Percentiles rank a stretch among this genome's conserved stretches.
phyloP scores from a whole-genome alignment of 2,888 invertebrate genomes.

The Cheilosia variabilis region DNA sequence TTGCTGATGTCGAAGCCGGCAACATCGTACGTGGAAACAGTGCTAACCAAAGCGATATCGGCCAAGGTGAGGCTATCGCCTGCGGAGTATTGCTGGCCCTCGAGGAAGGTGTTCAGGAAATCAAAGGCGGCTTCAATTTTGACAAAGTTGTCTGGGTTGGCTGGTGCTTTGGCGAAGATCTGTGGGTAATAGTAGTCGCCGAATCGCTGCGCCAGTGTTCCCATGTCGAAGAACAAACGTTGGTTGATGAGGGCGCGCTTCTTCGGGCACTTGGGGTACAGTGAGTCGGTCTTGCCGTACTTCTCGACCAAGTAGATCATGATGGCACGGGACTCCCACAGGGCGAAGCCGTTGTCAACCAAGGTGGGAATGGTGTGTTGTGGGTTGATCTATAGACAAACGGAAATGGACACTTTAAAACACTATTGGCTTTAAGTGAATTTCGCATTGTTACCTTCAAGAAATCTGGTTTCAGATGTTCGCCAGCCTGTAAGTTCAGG shows the following conservation, averaged over 20 bases:
- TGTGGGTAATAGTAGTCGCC: constrained; percentile 89
- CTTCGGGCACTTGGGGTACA: constrained; percentile 91
- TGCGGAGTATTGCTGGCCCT: constrained; percentile 88
- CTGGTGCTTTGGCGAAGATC: constrained; percentile 86
- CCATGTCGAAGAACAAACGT: constrained; percentile 91
- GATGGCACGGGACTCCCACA: constrained; percentile 95
- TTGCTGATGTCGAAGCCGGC: constrained; percentile 87
- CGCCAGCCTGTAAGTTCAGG: constrained; percentile 86
- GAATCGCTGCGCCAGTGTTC: constrained; percentile 89
- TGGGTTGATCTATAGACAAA: constrained; percentile 87
- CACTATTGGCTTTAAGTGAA: neutral
- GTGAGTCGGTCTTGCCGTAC: constrained; percentile 90
- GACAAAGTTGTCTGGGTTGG: constrained; percentile 88
- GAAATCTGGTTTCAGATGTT: constrained; percentile 89
- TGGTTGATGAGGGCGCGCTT: constrained; percentile 91
- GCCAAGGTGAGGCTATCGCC: constrained; percentile 91
- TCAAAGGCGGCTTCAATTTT: constrained; percentile 88
- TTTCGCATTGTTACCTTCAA: constrained; percentile 85
- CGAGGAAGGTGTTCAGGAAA: constrained; percentile 89
- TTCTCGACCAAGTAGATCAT: constrained; percentile 91
- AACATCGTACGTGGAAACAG: constrained; percentile 89
- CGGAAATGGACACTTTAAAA: neutral
- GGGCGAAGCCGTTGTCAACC: constrained; percentile 91
- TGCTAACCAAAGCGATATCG: constrained; percentile 88
- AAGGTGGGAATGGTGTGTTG: constrained; percentile 94